Evolutionary conservation across 2,888 invertebrate genomes (phyloP).

Genomic region (Machimus rusticus): DNA sequence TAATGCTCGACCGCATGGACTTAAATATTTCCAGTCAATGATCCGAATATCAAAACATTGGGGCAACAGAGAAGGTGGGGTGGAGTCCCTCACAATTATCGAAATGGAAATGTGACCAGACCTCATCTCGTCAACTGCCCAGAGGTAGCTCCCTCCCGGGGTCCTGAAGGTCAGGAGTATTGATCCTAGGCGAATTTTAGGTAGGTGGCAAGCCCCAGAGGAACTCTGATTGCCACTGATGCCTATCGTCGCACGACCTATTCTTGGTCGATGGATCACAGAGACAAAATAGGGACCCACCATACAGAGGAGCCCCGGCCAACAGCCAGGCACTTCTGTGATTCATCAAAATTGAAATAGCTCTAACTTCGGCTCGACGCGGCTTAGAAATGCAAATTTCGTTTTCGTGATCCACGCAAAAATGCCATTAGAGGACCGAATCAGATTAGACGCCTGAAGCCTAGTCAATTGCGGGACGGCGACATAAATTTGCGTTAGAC

Average conservation of each 20-base stretch:
- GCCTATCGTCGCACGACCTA: neutral
- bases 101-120: neutral
- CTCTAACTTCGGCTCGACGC: neutral
- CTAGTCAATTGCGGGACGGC: neutral
- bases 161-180: neutral
- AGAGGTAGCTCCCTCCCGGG: neutral
- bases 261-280: neutral
- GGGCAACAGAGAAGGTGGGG: neutral
- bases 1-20: neutral
- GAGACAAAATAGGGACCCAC: neutral
- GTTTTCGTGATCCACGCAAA: neutral
- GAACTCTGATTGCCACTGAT: neutral
- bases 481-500: neutral
- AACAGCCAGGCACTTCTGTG: neutral
- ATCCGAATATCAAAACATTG: neutral
- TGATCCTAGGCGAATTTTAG: neutral
- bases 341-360: neutral
- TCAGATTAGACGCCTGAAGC: neutral
- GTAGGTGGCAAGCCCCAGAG: neutral
- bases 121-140: neutral
- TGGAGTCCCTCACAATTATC: neutral
- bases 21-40: neutral
- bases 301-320: neutral
- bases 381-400: slow-evolving; percentile 4
- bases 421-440: neutral